phyloP scores from a whole-genome alignment of 2,113 vertebrate genomes.

The Embiotoca jacksoni region DNA sequence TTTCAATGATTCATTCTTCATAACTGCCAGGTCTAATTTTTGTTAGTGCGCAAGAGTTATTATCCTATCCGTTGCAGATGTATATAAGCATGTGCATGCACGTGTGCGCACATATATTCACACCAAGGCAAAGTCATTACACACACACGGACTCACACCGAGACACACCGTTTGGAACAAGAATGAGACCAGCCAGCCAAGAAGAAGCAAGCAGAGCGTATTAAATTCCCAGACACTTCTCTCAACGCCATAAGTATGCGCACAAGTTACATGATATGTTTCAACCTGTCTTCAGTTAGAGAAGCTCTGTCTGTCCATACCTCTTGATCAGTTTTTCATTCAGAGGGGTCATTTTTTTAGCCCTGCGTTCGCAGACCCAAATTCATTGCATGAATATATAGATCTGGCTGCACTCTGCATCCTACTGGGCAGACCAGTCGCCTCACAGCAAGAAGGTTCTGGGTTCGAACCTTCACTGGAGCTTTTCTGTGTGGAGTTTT shows the following conservation, averaged over 20 bases:
- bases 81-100: constrained; percentile 17
- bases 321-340: constrained; percentile 1
- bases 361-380: no score
- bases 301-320: constrained; percentile 24
- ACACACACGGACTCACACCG: constrained; percentile 29
- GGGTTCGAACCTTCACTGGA: no score
- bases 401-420: no score
- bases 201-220: constrained; percentile 29
- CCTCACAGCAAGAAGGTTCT: no score
- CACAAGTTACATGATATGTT: constrained; percentile 46
- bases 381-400: no score
- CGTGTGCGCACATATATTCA: background rate
- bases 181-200: constrained; percentile 35
- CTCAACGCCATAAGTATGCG: constrained; percentile 37
- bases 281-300: constrained; percentile 49
- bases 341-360: background rate
- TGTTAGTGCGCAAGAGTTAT: constrained; percentile 50
- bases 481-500: no score
- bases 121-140: constrained; percentile 14
- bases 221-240: constrained; percentile 57
- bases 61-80: constrained; percentile 51
- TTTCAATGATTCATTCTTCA: constrained; percentile 62
- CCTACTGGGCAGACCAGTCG: no score
- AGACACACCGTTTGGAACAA: constrained; percentile 50
- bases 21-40: constrained; percentile 64